A percentile compares a stretch with the other conserved stretches of the same genome.
phyloP scores from a whole-genome alignment of 2,113 vertebrate species.

The Cnemophilus loriae region DNA sequence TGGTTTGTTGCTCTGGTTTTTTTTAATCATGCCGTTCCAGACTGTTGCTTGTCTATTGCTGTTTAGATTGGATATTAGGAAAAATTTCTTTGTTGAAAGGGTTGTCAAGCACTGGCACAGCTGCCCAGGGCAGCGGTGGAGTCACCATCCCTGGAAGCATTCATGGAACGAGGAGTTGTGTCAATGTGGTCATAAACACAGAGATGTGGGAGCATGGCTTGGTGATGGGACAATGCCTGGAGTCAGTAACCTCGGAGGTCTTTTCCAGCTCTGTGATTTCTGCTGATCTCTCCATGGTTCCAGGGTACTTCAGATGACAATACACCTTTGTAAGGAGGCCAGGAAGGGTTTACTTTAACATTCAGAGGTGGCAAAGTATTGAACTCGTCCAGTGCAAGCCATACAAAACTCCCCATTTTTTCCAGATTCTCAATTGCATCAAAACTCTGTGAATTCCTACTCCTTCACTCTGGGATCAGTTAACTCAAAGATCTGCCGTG shows the following conservation, averaged over 20 bases:
- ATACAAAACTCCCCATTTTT: neutral
- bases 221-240: neutral
- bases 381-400: neutral
- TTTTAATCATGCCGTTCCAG: neutral
- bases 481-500: neutral
- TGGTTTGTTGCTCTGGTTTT: neutral
- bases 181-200: neutral
- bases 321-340: fast-evolving
- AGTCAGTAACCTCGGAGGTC: neutral
- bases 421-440: neutral
- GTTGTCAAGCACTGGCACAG: neutral
- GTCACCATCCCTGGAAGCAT: neutral
- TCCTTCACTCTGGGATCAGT: neutral
- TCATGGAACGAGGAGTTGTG: neutral
- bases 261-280: neutral
- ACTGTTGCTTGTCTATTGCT: neutral
- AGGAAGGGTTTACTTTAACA: neutral
- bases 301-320: neutral
- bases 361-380: neutral
- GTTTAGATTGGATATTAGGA: neutral
- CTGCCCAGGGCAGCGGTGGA: neutral
- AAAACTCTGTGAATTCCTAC: neutral
- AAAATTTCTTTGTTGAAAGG: neutral
- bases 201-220: fast-evolving
- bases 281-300: neutral